Evolutionary conservation across 2,113 vertebrate species (phyloP).

Genomic region (Thamnaconus septentrionalis): DNA sequence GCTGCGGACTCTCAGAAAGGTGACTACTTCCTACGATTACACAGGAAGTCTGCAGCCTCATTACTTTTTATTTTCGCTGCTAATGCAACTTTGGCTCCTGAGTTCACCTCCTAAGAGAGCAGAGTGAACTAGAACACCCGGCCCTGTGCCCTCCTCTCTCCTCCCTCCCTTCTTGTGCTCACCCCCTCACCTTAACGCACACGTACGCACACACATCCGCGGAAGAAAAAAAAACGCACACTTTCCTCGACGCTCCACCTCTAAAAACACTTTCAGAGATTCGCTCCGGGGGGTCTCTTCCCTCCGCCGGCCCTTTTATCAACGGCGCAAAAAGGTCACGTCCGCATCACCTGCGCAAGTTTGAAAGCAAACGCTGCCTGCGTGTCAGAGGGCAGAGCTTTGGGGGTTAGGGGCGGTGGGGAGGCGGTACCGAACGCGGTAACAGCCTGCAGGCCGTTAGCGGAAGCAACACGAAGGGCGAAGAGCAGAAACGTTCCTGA

Average conservation of each 20-base stretch:
- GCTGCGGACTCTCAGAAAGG: too few relatives aligned
- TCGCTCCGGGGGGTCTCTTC: slow-evolving; percentile 9
- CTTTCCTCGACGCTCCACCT: slow-evolving; percentile 15
- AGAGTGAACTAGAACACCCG: too few relatives aligned
- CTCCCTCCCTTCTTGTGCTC: slow-evolving; percentile 11
- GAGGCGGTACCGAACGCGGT: too few relatives aligned
- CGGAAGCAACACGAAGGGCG: too few relatives aligned
- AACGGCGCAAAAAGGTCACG: slow-evolving; percentile 45
- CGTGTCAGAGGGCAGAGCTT: slow-evolving; percentile 45
- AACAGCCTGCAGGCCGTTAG: too few relatives aligned
- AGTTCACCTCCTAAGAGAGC: too few relatives aligned
- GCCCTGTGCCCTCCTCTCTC: background rate
- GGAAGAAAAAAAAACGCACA: slow-evolving; percentile 11
- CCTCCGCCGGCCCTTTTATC: slow-evolving; percentile 23
- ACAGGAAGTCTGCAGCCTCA: slow-evolving; percentile 2
- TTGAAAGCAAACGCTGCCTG: slow-evolving; percentile 36
- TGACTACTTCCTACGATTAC: background rate
- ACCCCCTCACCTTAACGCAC: background rate
- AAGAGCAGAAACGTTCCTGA: too few relatives aligned
- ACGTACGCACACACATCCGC: background rate
- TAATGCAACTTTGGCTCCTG: too few relatives aligned
- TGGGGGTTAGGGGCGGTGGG: too few relatives aligned
- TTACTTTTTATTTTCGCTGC: background rate
- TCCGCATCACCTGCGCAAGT: slow-evolving; percentile 25
- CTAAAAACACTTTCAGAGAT: slow-evolving; percentile 19